Conservation (phyloP, 1,140 invertebrate genomes). For the Heliconius hewitsoni region DNA sequence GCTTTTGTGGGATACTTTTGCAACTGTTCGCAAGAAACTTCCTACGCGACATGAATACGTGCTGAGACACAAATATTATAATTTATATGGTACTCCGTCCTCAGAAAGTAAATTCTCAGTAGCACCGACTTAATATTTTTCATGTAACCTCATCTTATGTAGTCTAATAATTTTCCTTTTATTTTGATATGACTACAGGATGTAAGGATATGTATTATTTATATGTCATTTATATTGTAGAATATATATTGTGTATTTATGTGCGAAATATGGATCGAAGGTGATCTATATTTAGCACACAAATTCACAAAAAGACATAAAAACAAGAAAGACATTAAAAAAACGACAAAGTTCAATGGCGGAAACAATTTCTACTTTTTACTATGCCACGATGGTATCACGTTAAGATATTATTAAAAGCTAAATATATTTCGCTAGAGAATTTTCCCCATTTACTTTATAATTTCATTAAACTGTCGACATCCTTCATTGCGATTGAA, state of each 20-base stretch:
- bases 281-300: no score
- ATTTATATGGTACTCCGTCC: constrained; percentile 28
- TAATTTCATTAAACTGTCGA: not conserved
- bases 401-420: not conserved
- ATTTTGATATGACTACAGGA: not conserved
- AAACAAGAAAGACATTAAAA: no score
- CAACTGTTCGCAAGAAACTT: constrained; percentile 32
- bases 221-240: no score
- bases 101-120: constrained; percentile 18
- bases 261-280: no score
- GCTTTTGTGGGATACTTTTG: constrained; percentile 33
- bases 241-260: no score
- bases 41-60: constrained; percentile 30
- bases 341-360: no score
- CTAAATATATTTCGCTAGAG: not conserved
- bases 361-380: no score
- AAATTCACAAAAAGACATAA: no score
- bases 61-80: constrained; percentile 22
- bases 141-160: not conserved
- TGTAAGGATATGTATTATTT: not conserved
- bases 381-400: no score
- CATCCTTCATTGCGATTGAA: not conserved
- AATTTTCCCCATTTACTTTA: no score
- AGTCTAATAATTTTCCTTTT: not conserved
- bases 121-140: not conserved